A percentile compares a stretch with the other conserved stretches of the same genome.
Conservation (phyloP, 2,113 vertebrate genomes). For the Mesembrinibis cayennensis region DNA sequence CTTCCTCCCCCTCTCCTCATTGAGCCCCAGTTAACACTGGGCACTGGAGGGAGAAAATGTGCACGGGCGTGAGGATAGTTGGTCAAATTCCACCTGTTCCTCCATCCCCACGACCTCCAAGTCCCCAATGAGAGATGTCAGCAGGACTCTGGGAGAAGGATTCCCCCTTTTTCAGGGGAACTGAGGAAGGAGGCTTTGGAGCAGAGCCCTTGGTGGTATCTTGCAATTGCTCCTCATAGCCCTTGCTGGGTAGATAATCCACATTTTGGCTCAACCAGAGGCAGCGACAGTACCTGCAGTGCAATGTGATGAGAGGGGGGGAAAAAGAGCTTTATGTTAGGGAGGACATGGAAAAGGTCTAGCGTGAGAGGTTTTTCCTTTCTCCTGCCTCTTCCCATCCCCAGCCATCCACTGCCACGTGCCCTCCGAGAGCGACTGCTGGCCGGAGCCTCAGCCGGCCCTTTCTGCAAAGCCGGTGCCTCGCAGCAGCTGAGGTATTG, state of each 20-base stretch:
- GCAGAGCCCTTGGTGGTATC: neutral
- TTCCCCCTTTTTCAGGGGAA: neutral
- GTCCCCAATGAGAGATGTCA: neutral
- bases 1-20: neutral
- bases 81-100: neutral
- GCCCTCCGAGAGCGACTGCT: neutral
- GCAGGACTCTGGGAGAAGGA: neutral
- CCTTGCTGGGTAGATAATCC: neutral
- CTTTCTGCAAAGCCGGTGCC: neutral
- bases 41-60: neutral
- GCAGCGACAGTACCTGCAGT: accelerated
- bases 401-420: neutral
- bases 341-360: neutral
- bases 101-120: neutral
- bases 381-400: neutral
- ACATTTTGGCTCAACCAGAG: neutral
- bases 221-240: neutral
- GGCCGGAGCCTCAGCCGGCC: neutral
- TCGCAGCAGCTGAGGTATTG: neutral
- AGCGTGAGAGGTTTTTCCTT: neutral
- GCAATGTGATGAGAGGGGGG: accelerated
- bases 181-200: neutral
- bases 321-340: neutral
- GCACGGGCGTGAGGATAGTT: neutral
- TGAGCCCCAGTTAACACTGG: neutral